Evolutionary conservation across 2,888 invertebrate species (phyloP), one percentile per base, ranked within the genome.

Genomic region (Spodoptera picta): DNA sequence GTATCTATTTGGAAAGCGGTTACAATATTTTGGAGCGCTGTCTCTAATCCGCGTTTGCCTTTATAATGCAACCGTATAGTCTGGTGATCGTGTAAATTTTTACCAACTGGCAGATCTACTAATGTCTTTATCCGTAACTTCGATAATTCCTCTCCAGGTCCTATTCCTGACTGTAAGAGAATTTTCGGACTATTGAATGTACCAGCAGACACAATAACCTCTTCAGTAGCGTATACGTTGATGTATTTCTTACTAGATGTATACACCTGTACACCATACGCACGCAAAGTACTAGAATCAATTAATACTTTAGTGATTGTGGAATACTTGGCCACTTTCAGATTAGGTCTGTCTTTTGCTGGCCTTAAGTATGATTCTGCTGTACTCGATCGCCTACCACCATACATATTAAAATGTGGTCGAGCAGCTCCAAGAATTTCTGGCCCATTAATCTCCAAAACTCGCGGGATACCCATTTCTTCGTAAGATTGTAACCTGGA

Each of bases 151-250:
- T 87, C 79, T 60, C 63, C 61, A 1, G 92, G 93, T 0, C 93
- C 93, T 58, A 93, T 82, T 0, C 93, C 93, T 31, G 94, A 92
- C 0, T 92, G 80, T 87, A 93, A 87, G 53, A 93, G 76, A 49
- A 93, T 80, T 75, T 93, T 92, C 5, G 93, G 90, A 36, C 89
- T 87, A 27, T 92, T 88, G 14, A 92, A 87, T 41, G 84, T 56
- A 6, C 93, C 93, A 24, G 92, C 92, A 3, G 93, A 92, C 48
- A 93, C 46, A 5, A 93, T 87, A 0, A 93, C 85, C 83, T 93
- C 94, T 55, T 81, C 83, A 9, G 77, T 76, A 43, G 88, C 86
- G 62, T 82, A 88, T 4, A 91, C 80, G 9, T 88, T 82, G 0
- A 89, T 73, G 44, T 67, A 73, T 68, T 80, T 77, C 3, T 86